Conservation (phyloP, 2,888 invertebrate species). For the Tachystola acroxantha region DNA sequence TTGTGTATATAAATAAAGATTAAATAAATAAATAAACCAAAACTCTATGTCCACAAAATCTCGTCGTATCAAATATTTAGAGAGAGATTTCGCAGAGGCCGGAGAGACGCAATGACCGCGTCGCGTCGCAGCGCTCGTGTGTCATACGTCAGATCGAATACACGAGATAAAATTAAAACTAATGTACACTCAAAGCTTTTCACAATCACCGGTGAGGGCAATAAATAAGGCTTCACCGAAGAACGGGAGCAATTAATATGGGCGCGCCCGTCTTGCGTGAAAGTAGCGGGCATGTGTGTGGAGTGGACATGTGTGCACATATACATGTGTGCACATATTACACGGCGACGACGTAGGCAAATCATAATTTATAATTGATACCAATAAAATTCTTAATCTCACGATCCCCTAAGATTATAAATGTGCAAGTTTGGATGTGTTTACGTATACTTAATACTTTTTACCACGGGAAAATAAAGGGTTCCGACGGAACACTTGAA, state of each 20-base stretch:
- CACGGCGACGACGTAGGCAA: conserved; percentile 10
- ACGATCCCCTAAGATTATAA: neutral
- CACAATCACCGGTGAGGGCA: conserved; percentile 69
- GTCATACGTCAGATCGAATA: conserved; percentile 69
- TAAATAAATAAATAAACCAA: too few relatives aligned
- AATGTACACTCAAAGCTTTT: conserved; percentile 72
- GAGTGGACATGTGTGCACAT: conserved; percentile 29
- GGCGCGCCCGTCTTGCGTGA: conserved; percentile 71
- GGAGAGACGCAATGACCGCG: conserved; percentile 19
- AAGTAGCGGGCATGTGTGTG: conserved; percentile 64
- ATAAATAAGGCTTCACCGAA: conserved; percentile 75
- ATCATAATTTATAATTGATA: conserved; percentile 10
- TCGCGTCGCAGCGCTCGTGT: conserved; percentile 41
- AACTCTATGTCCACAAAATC: too few relatives aligned
- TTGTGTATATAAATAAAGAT: too few relatives aligned
- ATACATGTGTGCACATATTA: neutral
- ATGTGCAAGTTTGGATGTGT: too few relatives aligned
- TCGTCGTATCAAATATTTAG: too few relatives aligned
- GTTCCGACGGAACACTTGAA: too few relatives aligned
- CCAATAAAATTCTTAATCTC: conserved; percentile 8
- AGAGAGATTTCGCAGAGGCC: neutral
- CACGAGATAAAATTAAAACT: conserved; percentile 68
- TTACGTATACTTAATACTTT: too few relatives aligned
- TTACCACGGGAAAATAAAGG: too few relatives aligned
- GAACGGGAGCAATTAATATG: conserved; percentile 78